These are phyloP conservation scores for Hermetia illucens DNA, from an alignment of 1,140 invertebrate species.

Conservation along the genomic window DNA sequence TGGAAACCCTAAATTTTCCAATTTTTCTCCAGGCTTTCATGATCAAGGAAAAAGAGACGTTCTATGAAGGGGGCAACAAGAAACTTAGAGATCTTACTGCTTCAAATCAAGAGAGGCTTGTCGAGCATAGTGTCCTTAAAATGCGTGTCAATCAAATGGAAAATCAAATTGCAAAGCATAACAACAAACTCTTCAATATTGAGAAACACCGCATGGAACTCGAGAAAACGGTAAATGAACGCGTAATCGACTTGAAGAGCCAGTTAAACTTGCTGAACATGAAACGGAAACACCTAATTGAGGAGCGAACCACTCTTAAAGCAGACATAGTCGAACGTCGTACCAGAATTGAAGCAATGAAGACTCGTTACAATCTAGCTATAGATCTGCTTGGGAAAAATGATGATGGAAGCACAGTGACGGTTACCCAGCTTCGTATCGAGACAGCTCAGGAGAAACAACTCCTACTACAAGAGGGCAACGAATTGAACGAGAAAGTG, in stretches of 20 bases:
- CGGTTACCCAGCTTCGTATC: slow-evolving; percentile 45
- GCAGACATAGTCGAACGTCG: slow-evolving; percentile 35
- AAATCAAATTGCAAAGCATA: slow-evolving; percentile 35
- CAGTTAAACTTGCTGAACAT: slow-evolving; percentile 38
- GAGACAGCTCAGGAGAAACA: slow-evolving; percentile 46
- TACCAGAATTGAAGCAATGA: slow-evolving; percentile 38
- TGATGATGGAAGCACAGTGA: slow-evolving; percentile 36
- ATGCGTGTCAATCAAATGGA: slow-evolving; percentile 40
- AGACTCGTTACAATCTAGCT: slow-evolving; percentile 29
- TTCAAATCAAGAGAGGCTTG: slow-evolving; percentile 38
- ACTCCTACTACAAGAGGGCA: slow-evolving; percentile 46
- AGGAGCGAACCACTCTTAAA: slow-evolving; percentile 38
- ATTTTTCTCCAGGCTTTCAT: too few species aligned
- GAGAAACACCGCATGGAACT: slow-evolving; percentile 42
- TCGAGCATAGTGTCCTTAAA: slow-evolving; percentile 43
- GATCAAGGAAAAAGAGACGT: slow-evolving; percentile 31
- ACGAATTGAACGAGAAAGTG: slow-evolving; percentile 46
- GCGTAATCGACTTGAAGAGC: slow-evolving; percentile 38
- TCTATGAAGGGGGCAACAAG: slow-evolving; percentile 39
- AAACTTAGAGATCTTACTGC: slow-evolving; percentile 31
- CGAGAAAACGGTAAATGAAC: slow-evolving; percentile 41
- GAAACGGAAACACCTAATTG: slow-evolving; percentile 36
- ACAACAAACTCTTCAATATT: slow-evolving; percentile 39
- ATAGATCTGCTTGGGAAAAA: slow-evolving; percentile 32
- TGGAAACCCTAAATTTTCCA: too few species aligned